Base-by-base conservation (phyloP, 2,113 vertebrate species). In the Pionites leucogaster region DNA sequence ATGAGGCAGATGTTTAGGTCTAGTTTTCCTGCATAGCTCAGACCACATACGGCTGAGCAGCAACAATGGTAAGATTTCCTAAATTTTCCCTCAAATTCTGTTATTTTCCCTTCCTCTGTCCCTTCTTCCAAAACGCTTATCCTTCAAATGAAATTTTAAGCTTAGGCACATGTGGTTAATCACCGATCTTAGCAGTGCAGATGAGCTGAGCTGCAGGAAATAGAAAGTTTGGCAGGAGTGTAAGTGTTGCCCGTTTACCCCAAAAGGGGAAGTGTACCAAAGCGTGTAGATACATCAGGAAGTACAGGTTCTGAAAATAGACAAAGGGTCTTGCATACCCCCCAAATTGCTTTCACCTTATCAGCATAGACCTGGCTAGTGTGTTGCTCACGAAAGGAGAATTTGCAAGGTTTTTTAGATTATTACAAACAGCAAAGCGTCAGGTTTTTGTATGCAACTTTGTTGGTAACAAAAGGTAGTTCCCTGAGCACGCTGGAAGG, bases 221-320 rank as follows among this genome's bases (percentile, higher is more conserved):
- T 50, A 8, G 2, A 27, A 29, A 70, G 19, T 68, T 44, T 68
- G 69, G 17, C 53, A 91, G 78, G 62, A 52, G 13, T 62, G 49
- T 44, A 19, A 44, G 44, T 2, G 8, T 47, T 63, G 71, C 20
- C 25, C 63, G 10, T 88, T 88, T 87, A 53, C 78, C 83, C 46
- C 42, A 59, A 75, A 95, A 95, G 95, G 93, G 92, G 96, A 97
- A 97, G 47, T 27, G 18, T 53, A 79, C 79, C 77, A 16, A 78
- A 92, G 86, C 47, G 4, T 84, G 89, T 83, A 86, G 6, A 31
- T 62, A 49, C 5, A 17, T 69, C 91, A 96, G 95, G 90, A 97
- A 97, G 69, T 75, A 27, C n/a, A 82, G 85, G 76, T 89, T 96
- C 94, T 96, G 93, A 93, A 97, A 96, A 82, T 75, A 90, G 82